Evolutionary conservation across 2,113 vertebrate species (phyloP).

Genomic region (Egretta garzetta): DNA sequence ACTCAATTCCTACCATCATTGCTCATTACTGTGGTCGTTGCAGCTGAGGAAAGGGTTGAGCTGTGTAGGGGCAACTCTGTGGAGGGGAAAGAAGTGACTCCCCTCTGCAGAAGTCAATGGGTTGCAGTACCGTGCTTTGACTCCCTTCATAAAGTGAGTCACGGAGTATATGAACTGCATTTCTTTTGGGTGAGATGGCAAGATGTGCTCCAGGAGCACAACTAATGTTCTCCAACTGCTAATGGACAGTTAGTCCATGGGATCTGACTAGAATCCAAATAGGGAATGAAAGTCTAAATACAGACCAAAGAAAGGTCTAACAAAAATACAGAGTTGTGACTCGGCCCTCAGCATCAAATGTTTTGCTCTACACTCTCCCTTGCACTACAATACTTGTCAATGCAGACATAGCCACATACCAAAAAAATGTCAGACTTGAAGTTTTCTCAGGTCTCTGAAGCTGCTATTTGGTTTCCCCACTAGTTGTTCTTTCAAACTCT

Average conservation of each 20-base stretch:
- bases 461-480: not conserved
- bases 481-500: not conserved
- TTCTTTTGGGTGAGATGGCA: not conserved
- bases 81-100: not conserved
- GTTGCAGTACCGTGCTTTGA: not conserved
- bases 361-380: not conserved
- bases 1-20: not conserved
- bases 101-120: not conserved
- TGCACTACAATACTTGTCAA: not conserved
- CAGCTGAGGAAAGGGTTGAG: not conserved
- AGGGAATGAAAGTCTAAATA: not conserved
- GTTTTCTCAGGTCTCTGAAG: not conserved
- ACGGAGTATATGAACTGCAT: not conserved
- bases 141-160: not conserved
- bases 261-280: not conserved
- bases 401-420: not conserved
- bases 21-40: not conserved
- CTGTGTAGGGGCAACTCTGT: not conserved
- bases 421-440: not conserved
- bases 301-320: not conserved
- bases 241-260: not conserved
- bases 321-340: not conserved
- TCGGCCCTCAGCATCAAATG: accelerated
- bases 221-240: not conserved
- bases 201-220: not conserved